phyloP scores from a whole-genome alignment of 2,888 invertebrate genomes.

The Eupsilia transversa region DNA sequence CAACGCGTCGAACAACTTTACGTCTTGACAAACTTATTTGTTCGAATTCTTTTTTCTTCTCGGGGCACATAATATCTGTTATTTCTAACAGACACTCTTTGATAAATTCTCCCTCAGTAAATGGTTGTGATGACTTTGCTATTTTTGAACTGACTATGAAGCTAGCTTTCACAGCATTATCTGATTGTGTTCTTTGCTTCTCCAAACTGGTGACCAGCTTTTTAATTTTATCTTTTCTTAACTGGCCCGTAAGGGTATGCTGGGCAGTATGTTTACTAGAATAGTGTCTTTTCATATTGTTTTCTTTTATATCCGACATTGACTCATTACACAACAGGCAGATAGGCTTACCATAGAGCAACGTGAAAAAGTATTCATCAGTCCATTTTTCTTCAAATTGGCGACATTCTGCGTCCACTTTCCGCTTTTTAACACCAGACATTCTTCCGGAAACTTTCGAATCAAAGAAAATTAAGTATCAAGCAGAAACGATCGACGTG shows the following conservation, averaged over 20 bases:
- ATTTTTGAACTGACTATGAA: constrained; percentile 1
- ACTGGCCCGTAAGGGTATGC: background rate
- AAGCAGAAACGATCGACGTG: background rate
- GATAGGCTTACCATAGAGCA: background rate
- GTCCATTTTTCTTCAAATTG: constrained; percentile 2
- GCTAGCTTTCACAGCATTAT: background rate
- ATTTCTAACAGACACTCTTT: constrained; percentile 6
- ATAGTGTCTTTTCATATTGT: background rate
- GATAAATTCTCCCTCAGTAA: constrained; percentile 2
- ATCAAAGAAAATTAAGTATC: background rate
- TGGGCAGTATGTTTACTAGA: background rate
- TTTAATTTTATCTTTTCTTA: background rate
- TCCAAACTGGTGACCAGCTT: background rate
- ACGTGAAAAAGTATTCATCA: constrained; percentile 3
- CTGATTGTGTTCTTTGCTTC: background rate
- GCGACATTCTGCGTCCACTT: background rate
- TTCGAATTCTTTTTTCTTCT: background rate
- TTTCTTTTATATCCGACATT: background rate
- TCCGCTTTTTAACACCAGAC: constrained; percentile 4
- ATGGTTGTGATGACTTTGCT: constrained; percentile 1
- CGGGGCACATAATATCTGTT: background rate
- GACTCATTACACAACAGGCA: background rate
- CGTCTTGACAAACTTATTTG: background rate
- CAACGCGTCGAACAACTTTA: background rate
- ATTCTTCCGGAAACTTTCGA: background rate